phyloP scores from a whole-genome alignment of 2,888 invertebrate genomes.

The Diarsia brunnea region DNA sequence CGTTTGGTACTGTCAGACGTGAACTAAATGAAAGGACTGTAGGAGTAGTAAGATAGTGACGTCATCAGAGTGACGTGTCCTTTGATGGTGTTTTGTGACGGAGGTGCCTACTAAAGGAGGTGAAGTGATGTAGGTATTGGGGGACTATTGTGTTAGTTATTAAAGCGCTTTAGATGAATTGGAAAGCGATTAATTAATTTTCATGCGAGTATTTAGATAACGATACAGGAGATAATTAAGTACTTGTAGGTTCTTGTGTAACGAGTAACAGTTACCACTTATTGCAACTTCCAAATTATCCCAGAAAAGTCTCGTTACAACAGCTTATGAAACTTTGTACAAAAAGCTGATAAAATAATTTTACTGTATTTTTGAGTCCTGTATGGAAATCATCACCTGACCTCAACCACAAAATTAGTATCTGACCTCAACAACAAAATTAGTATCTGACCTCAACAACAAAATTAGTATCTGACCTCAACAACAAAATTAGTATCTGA shows the following conservation, averaged over 20 bases:
- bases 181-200: no score
- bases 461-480: no score
- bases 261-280: no score
- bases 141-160: neutral
- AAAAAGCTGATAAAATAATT: neutral
- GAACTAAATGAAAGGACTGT: neutral
- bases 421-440: no score
- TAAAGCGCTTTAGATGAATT: slow-evolving; percentile 9
- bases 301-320: neutral
- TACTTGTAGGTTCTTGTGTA: neutral
- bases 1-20: no score
- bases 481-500: no score
- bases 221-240: neutral
- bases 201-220: no score
- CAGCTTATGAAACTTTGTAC: neutral
- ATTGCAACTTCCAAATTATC: neutral
- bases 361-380: no score
- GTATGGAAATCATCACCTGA: no score
- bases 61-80: slow-evolving; percentile 60
- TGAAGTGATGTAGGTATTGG: slow-evolving; percentile 21
- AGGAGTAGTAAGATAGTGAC: slow-evolving; percentile 31
- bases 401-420: no score
- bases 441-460: no score
- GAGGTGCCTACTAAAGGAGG: neutral
- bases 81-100: slow-evolving; percentile 15